phyloP scores from a whole-genome alignment of 2,113 vertebrate genomes.

The Natator depressus region DNA sequence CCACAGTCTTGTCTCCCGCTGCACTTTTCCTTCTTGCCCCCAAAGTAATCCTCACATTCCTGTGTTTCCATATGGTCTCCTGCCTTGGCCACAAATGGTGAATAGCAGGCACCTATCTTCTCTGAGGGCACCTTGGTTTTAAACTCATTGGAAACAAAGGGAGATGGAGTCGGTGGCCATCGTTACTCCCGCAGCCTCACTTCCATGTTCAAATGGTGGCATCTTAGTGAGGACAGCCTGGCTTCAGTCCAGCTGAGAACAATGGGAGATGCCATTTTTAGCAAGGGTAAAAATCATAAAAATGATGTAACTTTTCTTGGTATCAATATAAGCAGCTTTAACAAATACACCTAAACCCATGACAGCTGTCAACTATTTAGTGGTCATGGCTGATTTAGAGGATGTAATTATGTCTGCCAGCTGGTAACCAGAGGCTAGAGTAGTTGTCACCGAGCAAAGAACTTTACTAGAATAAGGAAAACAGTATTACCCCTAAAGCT shows the following conservation, averaged over 20 bases:
- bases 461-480: background rate
- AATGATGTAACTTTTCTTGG: slow-evolving; percentile 8
- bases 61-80: background rate
- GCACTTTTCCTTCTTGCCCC: background rate
- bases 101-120: background rate
- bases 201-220: background rate
- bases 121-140: background rate
- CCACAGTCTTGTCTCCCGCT: background rate
- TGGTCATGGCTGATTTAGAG: slow-evolving; percentile 27
- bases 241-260: background rate
- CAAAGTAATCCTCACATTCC: background rate
- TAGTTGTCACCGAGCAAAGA: slow-evolving; percentile 24
- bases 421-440: slow-evolving; percentile 47
- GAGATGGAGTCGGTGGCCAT: background rate
- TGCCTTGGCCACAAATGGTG: rapidly evolving
- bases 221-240: background rate
- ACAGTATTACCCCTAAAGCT: background rate
- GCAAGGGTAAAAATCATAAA: background rate
- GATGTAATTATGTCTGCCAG: slow-evolving; percentile 54
- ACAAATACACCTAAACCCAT: background rate
- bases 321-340: background rate
- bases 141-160: background rate
- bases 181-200: background rate
- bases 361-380: slow-evolving; percentile 43
- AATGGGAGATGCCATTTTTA: background rate